Conservation (phyloP, 1,140 invertebrate genomes). For the Colletes gigas region DNA sequence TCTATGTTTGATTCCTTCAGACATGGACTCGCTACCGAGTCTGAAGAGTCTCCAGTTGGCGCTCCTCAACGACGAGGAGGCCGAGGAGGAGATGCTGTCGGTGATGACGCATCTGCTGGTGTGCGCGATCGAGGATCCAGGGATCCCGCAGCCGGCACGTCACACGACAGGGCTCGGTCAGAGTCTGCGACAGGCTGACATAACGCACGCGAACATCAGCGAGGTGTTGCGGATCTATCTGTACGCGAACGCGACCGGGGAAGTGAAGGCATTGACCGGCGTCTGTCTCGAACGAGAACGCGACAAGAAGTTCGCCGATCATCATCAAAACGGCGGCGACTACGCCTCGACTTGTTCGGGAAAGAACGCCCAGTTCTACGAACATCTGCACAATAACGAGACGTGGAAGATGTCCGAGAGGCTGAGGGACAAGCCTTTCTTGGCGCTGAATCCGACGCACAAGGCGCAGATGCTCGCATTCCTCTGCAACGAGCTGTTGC, state of each 20-base stretch:
- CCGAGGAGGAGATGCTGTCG: constrained; percentile 93
- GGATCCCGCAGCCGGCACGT: constrained; percentile 92
- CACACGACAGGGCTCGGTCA: constrained; percentile 94
- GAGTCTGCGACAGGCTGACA: constrained; percentile 94
- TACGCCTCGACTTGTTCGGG: constrained; percentile 83
- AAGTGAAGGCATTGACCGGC: constrained; percentile 90
- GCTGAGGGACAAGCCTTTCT: constrained; percentile 90
- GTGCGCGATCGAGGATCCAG: constrained; percentile 96
- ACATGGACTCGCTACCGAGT: constrained; percentile 93
- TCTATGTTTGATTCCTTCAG: constrained; percentile 73
- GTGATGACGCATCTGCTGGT: constrained; percentile 94
- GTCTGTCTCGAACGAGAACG: constrained; percentile 89
- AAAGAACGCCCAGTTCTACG: constrained; percentile 90
- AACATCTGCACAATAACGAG: constrained; percentile 87
- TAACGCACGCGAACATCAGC: constrained; percentile 94
- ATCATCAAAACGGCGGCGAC: constrained; percentile 88
- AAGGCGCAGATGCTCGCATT: constrained; percentile 94
- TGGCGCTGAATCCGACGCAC: constrained; percentile 91
- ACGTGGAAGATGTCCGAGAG: constrained; percentile 89
- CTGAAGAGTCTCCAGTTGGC: constrained; percentile 93
- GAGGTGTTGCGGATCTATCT: constrained; percentile 95
- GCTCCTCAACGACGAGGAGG: constrained; percentile 90
- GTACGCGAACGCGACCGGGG: constrained; percentile 91
- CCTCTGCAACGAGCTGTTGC: constrained; percentile 95
- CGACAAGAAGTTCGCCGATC: constrained; percentile 89